Conservation (phyloP, 2,888 invertebrate species). For the Oxyteleia sp. region DNA sequence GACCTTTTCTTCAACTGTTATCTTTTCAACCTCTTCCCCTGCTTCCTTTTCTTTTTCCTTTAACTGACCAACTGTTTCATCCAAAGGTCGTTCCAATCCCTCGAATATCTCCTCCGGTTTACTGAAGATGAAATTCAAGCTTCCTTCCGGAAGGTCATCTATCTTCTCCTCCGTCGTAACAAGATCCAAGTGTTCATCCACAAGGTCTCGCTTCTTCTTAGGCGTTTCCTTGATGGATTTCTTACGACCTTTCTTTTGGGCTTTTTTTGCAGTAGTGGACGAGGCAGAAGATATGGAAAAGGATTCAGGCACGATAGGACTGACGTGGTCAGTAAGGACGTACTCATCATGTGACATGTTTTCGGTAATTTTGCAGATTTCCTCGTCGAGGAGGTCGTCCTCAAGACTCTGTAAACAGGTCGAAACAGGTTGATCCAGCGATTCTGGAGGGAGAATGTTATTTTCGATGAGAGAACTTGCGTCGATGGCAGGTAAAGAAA, state of each 20-base stretch:
- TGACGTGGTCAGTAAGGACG: slow-evolving; percentile 85
- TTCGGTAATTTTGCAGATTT: slow-evolving; percentile 86
- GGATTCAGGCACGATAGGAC: slow-evolving; percentile 79
- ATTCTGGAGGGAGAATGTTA: neutral
- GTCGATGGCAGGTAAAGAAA: neutral
- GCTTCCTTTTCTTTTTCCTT: slow-evolving; percentile 10
- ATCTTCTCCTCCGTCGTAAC: slow-evolving; percentile 59
- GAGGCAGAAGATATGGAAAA: slow-evolving; percentile 66
- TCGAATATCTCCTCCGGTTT: neutral
- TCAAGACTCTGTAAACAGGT: slow-evolving; percentile 79
- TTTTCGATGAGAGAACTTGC: slow-evolving; percentile 11
- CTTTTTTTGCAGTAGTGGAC: too few relatives aligned
- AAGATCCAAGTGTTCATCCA: slow-evolving; percentile 81
- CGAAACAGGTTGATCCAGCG: neutral
- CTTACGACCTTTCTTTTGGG: slow-evolving; percentile 57
- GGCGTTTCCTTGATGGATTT: slow-evolving; percentile 51
- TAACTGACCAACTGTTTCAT: too few relatives aligned
- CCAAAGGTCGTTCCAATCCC: slow-evolving; percentile 1
- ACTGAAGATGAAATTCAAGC: neutral
- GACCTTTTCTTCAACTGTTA: slow-evolving; percentile 1
- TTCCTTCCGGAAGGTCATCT: neutral
- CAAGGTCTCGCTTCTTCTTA: slow-evolving; percentile 80
- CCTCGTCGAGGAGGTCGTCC: slow-evolving; percentile 85
- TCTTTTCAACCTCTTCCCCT: neutral
- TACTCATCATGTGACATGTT: slow-evolving; percentile 87